Evolutionary conservation across 1,140 invertebrate genomes (phyloP).

Genomic region (Drosophila chauvacae): DNA sequence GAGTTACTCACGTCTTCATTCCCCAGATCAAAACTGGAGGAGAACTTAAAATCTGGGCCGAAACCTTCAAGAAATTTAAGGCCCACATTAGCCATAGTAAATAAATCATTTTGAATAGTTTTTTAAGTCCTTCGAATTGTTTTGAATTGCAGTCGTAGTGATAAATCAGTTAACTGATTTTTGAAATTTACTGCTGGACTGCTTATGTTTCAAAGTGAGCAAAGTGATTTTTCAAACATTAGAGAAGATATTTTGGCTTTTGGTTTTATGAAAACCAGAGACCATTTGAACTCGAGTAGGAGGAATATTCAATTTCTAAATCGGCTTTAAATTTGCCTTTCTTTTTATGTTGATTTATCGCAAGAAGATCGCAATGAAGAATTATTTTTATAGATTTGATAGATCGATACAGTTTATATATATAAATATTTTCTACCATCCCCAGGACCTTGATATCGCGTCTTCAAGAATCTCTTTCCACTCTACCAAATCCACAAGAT

Average conservation of each 20-base stretch:
- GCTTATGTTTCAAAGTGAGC: not conserved
- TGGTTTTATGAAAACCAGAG: too few species aligned
- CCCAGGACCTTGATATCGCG: not conserved
- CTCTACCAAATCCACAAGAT: not conserved
- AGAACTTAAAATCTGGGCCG: not conserved
- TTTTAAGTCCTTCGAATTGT: not conserved
- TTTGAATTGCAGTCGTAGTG: not conserved
- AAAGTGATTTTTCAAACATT: fast-evolving
- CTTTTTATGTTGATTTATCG: not conserved
- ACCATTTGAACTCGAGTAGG: too few species aligned
- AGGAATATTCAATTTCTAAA: too few species aligned
- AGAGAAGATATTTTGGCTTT: not conserved
- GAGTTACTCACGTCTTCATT: conserved; percentile 50
- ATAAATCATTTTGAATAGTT: not conserved
- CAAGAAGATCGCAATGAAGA: not conserved
- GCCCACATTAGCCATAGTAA: not conserved
- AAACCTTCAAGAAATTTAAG: not conserved
- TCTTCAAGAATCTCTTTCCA: not conserved
- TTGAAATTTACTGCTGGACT: not conserved
- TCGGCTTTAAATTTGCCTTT: not conserved
- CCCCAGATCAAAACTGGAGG: conserved; percentile 65
- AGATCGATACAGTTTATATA: not conserved
- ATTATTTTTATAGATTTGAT: not conserved
- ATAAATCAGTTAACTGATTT: not conserved
- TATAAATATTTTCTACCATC: not conserved